Base-by-base conservation (phyloP, 2,888 invertebrate genomes). In the Hyalella azteca region DNA sequence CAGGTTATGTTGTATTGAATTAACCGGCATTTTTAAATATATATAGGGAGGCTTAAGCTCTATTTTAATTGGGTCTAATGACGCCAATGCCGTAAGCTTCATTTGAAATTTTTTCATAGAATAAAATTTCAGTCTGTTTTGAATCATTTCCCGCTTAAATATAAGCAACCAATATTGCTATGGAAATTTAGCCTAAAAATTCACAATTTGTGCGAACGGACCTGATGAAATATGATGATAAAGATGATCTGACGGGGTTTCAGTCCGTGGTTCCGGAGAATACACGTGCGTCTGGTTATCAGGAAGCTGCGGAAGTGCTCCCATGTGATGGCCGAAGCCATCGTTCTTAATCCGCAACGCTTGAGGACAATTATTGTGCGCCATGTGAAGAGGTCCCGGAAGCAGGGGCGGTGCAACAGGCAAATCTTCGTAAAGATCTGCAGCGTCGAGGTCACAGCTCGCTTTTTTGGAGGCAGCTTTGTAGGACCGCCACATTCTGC, bases 151-250 rank as follows among this genome's bases (percentile, higher is more conserved):
- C n/a, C n/a, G n/a, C n/a, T n/a, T n/a, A n/a, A n/a, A n/a, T n/a
- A n/a, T n/a, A n/a, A n/a, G n/a, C n/a, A n/a, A n/a, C n/a, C n/a
- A n/a, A n/a, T n/a, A n/a, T n/a, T n/a, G n/a, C n/a, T n/a, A n/a
- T n/a, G n/a, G n/a, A n/a, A n/a, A n/a, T n/a, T n/a, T n/a, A n/a
- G n/a, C n/a, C n/a, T n/a, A n/a, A n/a, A n/a, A n/a, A n/a, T n/a
- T n/a, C n/a, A n/a, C n/a, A n/a, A n/a, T n/a, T n/a, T n/a, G n/a
- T n/a, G n/a, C n/a, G n/a, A n/a, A 75, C 75, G 26, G n/a, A 82
- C 82, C 82, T 73, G 82, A 82, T 7, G 80, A 82, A n/a, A 82
- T 82, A 66, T 80, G 80, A 29, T 82, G 82, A 59, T 82, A 82
- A 15, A 82, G 80, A 50, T 82, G 82, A 36, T 82, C 82, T n/a